A percentile compares a stretch with the other conserved stretches of the same genome.
Conservation (phyloP, 2,797 vertebrate genomes). For the Synaphobranchus kaupii region DNA sequence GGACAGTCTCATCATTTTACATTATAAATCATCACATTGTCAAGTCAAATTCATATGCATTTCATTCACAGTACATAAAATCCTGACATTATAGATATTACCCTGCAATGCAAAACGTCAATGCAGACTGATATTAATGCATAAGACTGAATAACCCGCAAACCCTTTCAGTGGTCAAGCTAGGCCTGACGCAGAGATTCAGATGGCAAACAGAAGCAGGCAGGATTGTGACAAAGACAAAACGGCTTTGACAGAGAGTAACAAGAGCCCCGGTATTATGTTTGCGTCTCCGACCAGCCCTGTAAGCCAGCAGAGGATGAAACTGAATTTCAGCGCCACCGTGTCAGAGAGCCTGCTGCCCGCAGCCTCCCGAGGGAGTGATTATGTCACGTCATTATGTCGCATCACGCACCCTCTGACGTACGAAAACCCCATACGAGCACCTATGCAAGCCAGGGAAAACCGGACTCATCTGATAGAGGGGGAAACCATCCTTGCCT, state of each 20-base stretch:
- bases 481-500: not conserved
- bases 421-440: not conserved
- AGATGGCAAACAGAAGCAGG: not conserved
- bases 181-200: not conserved
- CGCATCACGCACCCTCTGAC: not conserved
- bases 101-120: not conserved
- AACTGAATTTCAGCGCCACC: too few species aligned
- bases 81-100: not conserved
- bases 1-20: too few species aligned
- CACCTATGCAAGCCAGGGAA: not conserved
- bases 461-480: not conserved
- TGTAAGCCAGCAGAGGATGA: not conserved
- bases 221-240: not conserved
- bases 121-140: not conserved
- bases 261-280: not conserved
- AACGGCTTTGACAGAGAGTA: not conserved
- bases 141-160: not conserved
- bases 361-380: not conserved
- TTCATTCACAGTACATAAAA: too few species aligned
- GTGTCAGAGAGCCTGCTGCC: not conserved
- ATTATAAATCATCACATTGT: too few species aligned
- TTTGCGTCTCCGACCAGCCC: not conserved
- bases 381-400: not conserved
- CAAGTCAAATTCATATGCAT: too few species aligned
- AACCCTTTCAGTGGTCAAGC: not conserved